Percentiles rank a stretch among this genome's conserved stretches.
Conservation (phyloP, 2,797 vertebrate species). For the Crenichthys baileyi region DNA sequence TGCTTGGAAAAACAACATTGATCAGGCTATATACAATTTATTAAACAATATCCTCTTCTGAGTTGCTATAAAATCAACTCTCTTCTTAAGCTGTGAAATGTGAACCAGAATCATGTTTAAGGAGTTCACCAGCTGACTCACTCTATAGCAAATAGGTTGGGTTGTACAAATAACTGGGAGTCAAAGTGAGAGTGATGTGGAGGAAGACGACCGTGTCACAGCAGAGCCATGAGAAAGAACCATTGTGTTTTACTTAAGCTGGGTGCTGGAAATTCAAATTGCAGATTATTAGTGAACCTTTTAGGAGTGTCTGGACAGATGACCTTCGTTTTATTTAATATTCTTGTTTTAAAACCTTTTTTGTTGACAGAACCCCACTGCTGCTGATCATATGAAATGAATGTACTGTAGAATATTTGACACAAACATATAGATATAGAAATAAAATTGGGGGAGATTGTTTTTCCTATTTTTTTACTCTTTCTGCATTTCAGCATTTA, state of each 20-base stretch:
- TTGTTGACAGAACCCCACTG: neutral
- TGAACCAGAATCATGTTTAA: neutral
- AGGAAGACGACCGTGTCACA: neutral
- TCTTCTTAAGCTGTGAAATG: conserved; percentile 22
- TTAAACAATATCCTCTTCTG: conserved; percentile 4
- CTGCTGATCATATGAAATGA: neutral
- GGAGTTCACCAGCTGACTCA: neutral
- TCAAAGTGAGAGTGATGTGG: neutral
- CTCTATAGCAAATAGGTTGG: neutral
- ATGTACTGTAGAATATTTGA: neutral
- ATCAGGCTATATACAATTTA: conserved; percentile 9
- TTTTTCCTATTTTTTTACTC: neutral
- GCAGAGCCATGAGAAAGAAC: neutral
- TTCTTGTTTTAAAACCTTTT: neutral
- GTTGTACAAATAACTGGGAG: neutral
- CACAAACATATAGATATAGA: neutral
- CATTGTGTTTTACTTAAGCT: conserved; percentile 2
- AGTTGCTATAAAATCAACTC: neutral
- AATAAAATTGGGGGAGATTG: neutral
- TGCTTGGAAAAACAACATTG: neutral
- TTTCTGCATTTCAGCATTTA: neutral
- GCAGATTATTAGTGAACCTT: neutral
- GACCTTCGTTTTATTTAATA: neutral
- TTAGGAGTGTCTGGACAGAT: neutral
- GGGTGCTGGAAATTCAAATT: neutral